phyloP scores from a whole-genome alignment of 2,113 vertebrate genomes.

The Mungos mungo region DNA sequence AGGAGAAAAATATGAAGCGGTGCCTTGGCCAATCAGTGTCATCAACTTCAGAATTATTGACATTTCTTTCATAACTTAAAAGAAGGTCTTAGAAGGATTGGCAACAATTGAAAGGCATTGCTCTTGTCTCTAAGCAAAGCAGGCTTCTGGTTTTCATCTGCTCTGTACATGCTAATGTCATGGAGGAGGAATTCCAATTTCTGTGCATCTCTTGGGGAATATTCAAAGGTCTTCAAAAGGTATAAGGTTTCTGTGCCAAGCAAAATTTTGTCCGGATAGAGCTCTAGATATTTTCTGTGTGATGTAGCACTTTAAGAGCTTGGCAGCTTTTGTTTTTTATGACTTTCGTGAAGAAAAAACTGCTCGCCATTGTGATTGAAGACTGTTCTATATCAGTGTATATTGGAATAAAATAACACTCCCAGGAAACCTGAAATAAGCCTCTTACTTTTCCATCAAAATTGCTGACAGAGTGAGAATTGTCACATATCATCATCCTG shows the following conservation, averaged over 20 bases:
- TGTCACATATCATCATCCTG: not conserved
- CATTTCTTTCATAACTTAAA: conserved; percentile 29
- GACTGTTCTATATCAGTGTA: not conserved
- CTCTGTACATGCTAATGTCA: not conserved
- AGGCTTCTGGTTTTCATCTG: conserved; percentile 13
- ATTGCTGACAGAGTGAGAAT: not conserved
- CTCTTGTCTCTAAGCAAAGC: not conserved
- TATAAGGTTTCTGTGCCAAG: not conserved
- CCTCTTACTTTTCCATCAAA: not conserved
- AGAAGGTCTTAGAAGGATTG: not conserved
- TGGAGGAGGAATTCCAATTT: conserved; percentile 33
- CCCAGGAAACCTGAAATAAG: not conserved
- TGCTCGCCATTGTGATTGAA: not conserved
- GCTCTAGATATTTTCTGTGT: not conserved
- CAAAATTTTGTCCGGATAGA: not conserved
- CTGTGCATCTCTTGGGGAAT: conserved; percentile 22
- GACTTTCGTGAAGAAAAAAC: conserved; percentile 14
- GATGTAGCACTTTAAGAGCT: not conserved
- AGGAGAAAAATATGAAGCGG: not conserved
- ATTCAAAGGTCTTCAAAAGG: not conserved
- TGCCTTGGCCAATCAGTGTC: not conserved
- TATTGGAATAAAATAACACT: not conserved
- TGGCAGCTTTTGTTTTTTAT: not conserved
- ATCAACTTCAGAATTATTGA: not conserved
- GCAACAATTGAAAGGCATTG: not conserved